A percentile compares a stretch with the other conserved stretches of the same genome.
Conservation (phyloP, 2,113 vertebrate genomes). For the Malaclemys terrapin region DNA sequence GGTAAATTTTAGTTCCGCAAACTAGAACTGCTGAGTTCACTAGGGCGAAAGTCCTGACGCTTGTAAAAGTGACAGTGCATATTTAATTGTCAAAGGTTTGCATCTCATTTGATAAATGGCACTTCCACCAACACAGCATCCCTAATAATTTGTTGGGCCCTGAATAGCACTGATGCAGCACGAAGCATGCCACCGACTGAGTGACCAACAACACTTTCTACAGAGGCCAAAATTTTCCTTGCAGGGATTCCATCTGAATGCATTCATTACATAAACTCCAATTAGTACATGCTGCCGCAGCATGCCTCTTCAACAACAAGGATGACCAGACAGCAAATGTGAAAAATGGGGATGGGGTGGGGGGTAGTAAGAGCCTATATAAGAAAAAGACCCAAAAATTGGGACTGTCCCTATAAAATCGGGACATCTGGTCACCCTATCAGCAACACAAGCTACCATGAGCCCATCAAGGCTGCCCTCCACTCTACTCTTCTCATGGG, state of each 20-base stretch:
- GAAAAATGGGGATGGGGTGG: too few relatives aligned
- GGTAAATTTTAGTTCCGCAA: background rate
- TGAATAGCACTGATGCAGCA: background rate
- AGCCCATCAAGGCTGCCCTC: background rate
- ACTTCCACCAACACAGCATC: background rate
- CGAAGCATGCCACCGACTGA: background rate
- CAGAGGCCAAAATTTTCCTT: background rate
- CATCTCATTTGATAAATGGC: background rate
- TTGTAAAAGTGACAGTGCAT: background rate
- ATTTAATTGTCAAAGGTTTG: background rate
- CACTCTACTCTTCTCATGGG: background rate
- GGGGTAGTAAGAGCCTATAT: too few relatives aligned
- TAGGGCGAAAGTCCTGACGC: background rate
- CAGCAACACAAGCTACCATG: background rate
- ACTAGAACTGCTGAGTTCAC: background rate
- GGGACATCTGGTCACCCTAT: too few relatives aligned
- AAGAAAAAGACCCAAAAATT: too few relatives aligned
- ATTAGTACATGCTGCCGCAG: background rate
- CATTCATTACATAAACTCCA: background rate
- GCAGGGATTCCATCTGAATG: background rate
- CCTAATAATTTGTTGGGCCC: background rate
- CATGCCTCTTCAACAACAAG: background rate
- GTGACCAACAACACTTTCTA: background rate
- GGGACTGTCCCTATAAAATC: too few relatives aligned
- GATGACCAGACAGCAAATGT: too few relatives aligned